Percentiles rank a stretch among this genome's conserved stretches.
These are phyloP conservation scores for Ophraella communa DNA, from an alignment of 2,888 invertebrate species.

Conservation along the genomic window DNA sequence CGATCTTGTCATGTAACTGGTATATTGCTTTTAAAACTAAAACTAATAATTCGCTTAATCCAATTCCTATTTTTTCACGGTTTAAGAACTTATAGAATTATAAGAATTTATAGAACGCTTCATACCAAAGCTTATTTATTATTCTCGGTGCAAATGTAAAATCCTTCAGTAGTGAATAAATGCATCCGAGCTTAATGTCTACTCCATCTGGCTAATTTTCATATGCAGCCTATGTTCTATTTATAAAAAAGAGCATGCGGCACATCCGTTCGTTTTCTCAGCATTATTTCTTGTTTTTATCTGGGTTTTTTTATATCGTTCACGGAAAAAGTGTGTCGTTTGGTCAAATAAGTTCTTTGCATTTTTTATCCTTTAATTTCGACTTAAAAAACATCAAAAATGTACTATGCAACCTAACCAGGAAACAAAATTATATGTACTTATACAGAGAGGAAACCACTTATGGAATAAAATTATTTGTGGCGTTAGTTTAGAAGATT, in stretches of 20 bases:
- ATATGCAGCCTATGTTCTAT: conserved; percentile 38
- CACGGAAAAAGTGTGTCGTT: background rate
- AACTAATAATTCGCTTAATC: no score
- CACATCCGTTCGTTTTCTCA: conserved; percentile 38
- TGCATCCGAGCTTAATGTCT: conserved; percentile 3
- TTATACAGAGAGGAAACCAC: no score
- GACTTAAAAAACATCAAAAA: no score
- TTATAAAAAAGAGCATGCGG: conserved; percentile 43
- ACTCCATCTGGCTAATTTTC: conserved; percentile 33
- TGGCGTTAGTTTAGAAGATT: no score
- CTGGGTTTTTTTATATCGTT: conserved; percentile 9
- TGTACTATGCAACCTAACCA: no score
- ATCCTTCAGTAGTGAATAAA: background rate
- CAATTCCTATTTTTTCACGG: background rate
- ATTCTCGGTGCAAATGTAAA: background rate
- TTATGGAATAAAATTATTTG: no score
- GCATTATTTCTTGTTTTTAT: background rate
- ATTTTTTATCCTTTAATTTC: no score
- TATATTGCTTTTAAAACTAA: no score
- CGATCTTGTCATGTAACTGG: no score
- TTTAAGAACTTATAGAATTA: background rate
- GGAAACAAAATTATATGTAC: background rate
- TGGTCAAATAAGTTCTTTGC: background rate
- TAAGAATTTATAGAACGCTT: background rate
- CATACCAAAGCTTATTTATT: background rate